Evolutionary conservation across 2,888 invertebrate species (phyloP).

Genomic region (Epinotia nisella): DNA sequence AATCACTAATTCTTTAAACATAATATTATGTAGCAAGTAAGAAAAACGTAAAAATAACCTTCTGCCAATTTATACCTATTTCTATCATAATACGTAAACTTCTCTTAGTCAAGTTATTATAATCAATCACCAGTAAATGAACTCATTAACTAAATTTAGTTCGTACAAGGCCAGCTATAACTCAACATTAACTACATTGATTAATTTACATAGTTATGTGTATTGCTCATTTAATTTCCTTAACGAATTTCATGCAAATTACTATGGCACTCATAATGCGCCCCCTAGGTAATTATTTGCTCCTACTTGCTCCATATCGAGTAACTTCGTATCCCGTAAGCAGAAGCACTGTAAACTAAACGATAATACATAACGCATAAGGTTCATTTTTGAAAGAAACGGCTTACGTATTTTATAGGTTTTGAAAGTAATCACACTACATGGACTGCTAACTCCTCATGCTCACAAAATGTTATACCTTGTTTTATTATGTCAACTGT

Average conservation of each 20-base stretch:
- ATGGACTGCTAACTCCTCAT: not conserved
- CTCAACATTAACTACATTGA: constrained; percentile 29
- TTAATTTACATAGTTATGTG: constrained; percentile 30
- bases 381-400: not conserved
- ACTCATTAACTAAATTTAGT: constrained; percentile 7
- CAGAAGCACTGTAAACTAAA: not conserved
- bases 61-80: no score
- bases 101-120: constrained; percentile 4
- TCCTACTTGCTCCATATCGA: constrained; percentile 19
- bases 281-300: constrained; percentile 32
- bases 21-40: no score
- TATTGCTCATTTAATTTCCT: constrained; percentile 40
- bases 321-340: not conserved
- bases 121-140: constrained; percentile 9
- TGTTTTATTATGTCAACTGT: not conserved
- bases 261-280: constrained; percentile 26
- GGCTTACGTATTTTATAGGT: not conserved
- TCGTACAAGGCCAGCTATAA: constrained; percentile 6
- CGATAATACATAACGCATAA: not conserved
- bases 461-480: not conserved
- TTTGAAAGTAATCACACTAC: not conserved
- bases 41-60: no score
- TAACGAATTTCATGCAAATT: constrained; percentile 41
- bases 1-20: no score
- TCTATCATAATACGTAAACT: no score